Base-by-base conservation (phyloP, 2,113 vertebrate species). In the Pelecanus crispus region DNA sequence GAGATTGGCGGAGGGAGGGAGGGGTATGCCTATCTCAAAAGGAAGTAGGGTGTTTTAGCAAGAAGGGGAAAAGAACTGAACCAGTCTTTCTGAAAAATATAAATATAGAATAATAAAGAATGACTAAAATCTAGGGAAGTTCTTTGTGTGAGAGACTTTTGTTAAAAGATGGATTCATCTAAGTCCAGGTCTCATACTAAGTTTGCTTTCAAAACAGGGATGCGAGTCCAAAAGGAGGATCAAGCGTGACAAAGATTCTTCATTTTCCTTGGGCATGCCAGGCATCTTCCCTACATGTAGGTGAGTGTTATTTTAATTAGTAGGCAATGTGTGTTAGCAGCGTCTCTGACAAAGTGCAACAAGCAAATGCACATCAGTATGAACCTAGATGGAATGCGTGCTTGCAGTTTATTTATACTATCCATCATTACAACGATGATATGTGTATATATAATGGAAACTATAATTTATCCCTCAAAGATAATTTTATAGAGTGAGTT, bases 361-460 rank as follows among this genome's bases (percentile, higher is more conserved):
- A 74, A 94, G 63, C 9, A 79, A 75, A 85, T 18, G n/a, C 20
- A 44, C 17, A 59, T 53, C 58, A 24, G 5, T 52, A 32, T 61
- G 31, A 81, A 26, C 40, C 50, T 78, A 63, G 45, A 44, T 71
- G 20, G 59, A 93, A 83, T 17, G 6, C 63, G 25, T 81, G 17
- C 12, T 84, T 86, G 47, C 38, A 42, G 29, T 49, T 93, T 94
- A 77, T 95, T 95, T 91, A 29, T 45, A 36, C 38, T 67, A 62
- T 65, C 62, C 75, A 29, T 90, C 61, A 50, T 63, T 75, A 24
- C 38, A 70, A 22, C 1, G 4, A 75, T 44, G 21, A 14, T 58
- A n/a, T 58, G 34, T 87, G 8, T 70, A 32, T 70, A 45, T 49
- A n/a, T 31, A 90, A 63, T 63, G 65, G 52, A 90, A 94, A 84